Base-by-base conservation (phyloP, 2,888 invertebrate species). In the Bhutanitis thaidina region DNA sequence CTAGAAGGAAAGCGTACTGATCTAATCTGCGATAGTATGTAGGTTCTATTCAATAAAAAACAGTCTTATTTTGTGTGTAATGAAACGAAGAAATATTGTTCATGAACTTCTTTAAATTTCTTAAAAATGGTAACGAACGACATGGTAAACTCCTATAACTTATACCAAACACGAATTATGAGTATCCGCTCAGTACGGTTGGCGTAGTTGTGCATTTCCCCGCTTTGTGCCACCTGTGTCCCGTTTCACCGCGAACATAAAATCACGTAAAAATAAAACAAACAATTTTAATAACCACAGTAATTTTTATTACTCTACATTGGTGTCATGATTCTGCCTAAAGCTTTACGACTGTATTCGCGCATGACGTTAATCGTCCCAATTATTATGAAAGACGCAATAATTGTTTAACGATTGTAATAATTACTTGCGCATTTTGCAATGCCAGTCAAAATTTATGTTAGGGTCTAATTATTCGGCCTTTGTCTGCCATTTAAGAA, bases 391-490 rank as follows among this genome's bases (percentile, higher is more conserved):
- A 29, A 44, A 44, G 14, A 13, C n/a, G 16, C 25, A 38, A 49
- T 49, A 34, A 50, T 44, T 27, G 25, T 35, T 40, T 35, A 41
- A 41, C 41, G 40, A 41, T 41, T 35, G 16, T 16, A 35, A 35
- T 50, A 40, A 45, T 44, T 50, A 39, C 25, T 0, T 12, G 13
- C 1, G 27, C 8, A 3, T 50, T 50, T 14, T 16, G 50, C 39
- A 50, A 50, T 50, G n/a, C 32, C 43, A 30, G 27, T 40, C 27
- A 50, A 27, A 44, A 44, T 49, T 49, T 30, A 43, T 29, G 50
- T 44, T 50, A 44, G 44, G 34, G 38, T 50, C 44, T 50, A 44
- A 50, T 35, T 50, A 25, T 35, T 34, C 25, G 43, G 20, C 44
- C 44, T 50, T 34, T 44, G 34, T 38, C 35, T 13, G 16, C 39